Evolutionary conservation across 2,113 vertebrate genomes (phyloP).

Genomic region (Gnathonemus echidnorhynchus): DNA sequence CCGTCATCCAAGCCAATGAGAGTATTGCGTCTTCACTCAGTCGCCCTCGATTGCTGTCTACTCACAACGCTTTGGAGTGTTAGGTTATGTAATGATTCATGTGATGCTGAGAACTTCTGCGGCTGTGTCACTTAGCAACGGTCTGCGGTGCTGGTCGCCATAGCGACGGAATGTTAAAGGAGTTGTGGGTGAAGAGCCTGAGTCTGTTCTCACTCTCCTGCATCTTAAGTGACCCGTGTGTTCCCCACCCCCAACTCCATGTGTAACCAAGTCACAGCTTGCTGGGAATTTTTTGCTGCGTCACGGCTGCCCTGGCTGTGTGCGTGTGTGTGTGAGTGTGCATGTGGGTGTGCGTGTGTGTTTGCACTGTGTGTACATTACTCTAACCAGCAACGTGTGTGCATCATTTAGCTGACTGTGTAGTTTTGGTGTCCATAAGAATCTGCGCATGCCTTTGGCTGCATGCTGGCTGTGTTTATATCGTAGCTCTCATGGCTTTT

Average conservation of each 20-base stretch:
- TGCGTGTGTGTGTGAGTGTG: neutral
- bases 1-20: neutral
- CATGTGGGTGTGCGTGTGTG: no score
- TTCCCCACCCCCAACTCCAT: neutral
- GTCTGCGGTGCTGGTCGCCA: conserved; percentile 26
- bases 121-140: conserved; percentile 55
- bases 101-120: conserved; percentile 37
- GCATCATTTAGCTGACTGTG: neutral
- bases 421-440: neutral
- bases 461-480: neutral
- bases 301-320: neutral
- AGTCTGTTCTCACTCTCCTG: neutral
- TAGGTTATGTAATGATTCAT: neutral
- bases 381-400: neutral
- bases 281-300: neutral
- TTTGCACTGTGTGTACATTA: neutral
- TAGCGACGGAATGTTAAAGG: conserved; percentile 24
- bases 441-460: neutral
- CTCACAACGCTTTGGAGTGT: neutral
- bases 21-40: neutral
- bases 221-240: neutral
- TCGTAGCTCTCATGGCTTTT: neutral
- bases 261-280: neutral
- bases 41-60: neutral
- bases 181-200: neutral